Evolutionary conservation across 2,113 vertebrate species (phyloP), one percentile per base, ranked within the genome.

Genomic region (Hyaena hyaena): DNA sequence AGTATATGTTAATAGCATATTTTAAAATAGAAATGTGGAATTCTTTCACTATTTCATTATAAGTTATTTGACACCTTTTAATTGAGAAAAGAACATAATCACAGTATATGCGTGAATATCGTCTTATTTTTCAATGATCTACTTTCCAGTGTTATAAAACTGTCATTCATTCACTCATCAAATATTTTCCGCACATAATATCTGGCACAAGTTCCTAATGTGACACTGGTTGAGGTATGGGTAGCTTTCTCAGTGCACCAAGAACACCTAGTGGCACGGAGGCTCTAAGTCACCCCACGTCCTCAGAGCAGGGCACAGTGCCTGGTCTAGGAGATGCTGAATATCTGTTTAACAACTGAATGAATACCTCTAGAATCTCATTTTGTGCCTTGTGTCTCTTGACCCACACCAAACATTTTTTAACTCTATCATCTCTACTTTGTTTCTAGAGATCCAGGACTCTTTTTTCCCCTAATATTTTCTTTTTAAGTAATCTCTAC

Each of bases 11-110:
- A 33, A 81, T 33, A 93, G 68, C 58, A 53, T 31, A 90, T 66
- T 93, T 92, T 73, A 43, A 96, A 94, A 91, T 3, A 83, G 23
- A 95, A 96, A 95, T 73, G 33, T 12, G 35, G 73, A 77, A 35
- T 55, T 39, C 74, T 81, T 74, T 87, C 39, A 94, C 84, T 88
- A 92, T 77, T 96, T 79, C 35, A 83, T 45, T 66, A 86, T 80
- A 35, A 83, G 48, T 65, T 66, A 93, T 55, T 53, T 76, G 28
- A 48, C 43, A 10, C 2, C 66, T 90, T 97, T 94, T 83, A 93
- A 94, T 8, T 77, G 24, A 58, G 55, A 97, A 79, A 68, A 73
- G 43, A 89, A 50, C 55, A 77, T 66, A 94, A 97, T 79, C 9
- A 55, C 11, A 84, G 79, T 26, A 71, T 7, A 65, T 14, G 65